Evolutionary conservation across 2,888 invertebrate species (phyloP), one percentile per base, ranked within the genome.

Genomic region (Drosophila pseudotakahashii): DNA sequence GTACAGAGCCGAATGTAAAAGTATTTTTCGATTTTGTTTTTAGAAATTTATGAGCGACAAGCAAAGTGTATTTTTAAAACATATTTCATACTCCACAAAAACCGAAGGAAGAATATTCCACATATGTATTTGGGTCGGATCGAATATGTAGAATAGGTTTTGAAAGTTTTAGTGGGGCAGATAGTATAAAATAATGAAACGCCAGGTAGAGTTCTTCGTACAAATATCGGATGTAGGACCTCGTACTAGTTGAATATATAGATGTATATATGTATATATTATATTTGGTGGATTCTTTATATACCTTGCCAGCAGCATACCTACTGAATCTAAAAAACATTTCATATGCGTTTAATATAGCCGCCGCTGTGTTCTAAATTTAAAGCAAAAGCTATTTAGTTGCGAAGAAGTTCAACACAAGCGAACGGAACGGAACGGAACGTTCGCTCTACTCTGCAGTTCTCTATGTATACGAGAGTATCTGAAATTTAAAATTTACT

Each of bases 371-470:
- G 75, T 73, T 86, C 90, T 90, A 90, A 89, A 88, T 76, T 90
- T 90, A 90, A 88, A 90, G 89, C 88, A 86, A 89, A 89, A 86
- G 84, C 88, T 82, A 90, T 89, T 89, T 88, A 88, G 86, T 89
- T 83, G 83, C 84, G 83, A 83, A 82, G 89, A 90, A 89, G 85
- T 90, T 90, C 84, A 88, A 71, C 78, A 89, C 86, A 77, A 77
- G 82, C 84, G 76, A 76, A 26, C 26, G 26, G 26, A 26, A 26
- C 26, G 26, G 26, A 26, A 26, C 26, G 26, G 26, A 30, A 66
- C 59, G 58, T 34, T 30, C 37, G 48, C 45, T 37, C 37, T 37
- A 37, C 53, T 57, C 47, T 37, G 57, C 61, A 44, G 52, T 26
- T 53, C 23, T 69, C 37, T 41, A 41, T 53, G 50, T 64, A n/a